Conservation (phyloP, 2,888 invertebrate genomes). For the Leptopilina drosophilae region DNA sequence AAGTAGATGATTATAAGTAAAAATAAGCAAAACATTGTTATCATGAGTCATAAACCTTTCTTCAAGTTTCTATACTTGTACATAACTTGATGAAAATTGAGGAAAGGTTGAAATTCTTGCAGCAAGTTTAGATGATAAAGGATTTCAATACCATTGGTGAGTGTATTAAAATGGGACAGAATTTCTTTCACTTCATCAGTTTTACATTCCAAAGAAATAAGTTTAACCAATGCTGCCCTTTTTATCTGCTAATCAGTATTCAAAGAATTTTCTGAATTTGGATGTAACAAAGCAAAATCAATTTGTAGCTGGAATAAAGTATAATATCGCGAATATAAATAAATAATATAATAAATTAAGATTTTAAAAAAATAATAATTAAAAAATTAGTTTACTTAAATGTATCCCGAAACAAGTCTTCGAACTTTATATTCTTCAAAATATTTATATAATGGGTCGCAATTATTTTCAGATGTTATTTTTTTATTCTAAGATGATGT, state of each 20-base stretch:
- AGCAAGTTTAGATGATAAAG: no score
- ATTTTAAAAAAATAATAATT: not conserved
- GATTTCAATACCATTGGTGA: no score
- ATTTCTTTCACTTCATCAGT: no score
- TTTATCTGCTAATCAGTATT: not conserved
- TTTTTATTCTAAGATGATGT: not conserved
- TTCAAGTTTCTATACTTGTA: no score
- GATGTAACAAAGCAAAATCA: not conserved
- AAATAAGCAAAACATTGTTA: no score
- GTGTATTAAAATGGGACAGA: no score
- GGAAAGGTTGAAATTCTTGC: no score
- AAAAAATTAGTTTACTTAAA: not conserved
- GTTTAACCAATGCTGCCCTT: not conserved
- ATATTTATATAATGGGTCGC: not conserved
- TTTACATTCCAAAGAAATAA: not conserved
- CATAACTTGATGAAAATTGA: no score
- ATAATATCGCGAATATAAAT: not conserved
- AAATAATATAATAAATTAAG: not conserved
- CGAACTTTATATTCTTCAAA: not conserved
- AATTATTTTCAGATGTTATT: not conserved
- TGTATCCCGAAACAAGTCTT: constrained; percentile 4
- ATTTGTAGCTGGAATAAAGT: not conserved
- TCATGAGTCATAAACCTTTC: no score
- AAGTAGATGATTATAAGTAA: no score
- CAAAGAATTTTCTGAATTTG: not conserved